Conservation (phyloP, 2,113 vertebrate species). For the Antechinus stuartii region DNA sequence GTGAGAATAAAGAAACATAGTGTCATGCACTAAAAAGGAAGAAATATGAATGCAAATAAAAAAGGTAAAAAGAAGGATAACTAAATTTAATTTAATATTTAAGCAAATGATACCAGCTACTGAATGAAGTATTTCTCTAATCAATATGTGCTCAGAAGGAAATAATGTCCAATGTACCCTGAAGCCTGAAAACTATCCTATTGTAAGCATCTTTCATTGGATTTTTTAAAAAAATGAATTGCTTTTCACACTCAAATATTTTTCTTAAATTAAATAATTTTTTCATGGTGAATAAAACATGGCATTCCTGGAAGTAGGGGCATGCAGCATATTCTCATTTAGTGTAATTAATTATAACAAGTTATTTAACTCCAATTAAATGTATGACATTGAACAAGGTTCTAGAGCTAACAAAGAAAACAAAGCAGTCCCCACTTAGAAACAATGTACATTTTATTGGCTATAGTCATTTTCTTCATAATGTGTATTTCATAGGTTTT, state of each 20-base stretch:
- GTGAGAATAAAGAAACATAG: background rate
- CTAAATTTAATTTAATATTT: background rate
- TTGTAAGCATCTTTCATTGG: background rate
- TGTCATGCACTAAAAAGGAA: background rate
- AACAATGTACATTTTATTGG: background rate
- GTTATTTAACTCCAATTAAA: background rate
- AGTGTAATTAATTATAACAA: background rate
- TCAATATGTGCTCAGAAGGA: background rate
- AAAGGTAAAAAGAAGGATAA: background rate
- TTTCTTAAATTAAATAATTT: background rate
- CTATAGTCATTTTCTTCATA: too few species aligned
- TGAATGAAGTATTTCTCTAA: background rate
- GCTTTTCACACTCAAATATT: background rate
- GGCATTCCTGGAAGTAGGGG: background rate
- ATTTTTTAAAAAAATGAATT: background rate
- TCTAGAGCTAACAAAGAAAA: background rate
- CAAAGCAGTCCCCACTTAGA: background rate
- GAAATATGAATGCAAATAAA: background rate
- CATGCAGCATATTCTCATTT: background rate
- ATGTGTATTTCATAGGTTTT: background rate
- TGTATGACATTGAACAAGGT: background rate
- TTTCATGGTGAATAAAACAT: background rate
- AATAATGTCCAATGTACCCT: background rate
- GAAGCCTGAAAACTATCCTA: background rate
- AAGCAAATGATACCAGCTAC: background rate